Percentiles rank a stretch among this genome's conserved stretches.
phyloP scores from a whole-genome alignment of 1,140 invertebrate species.

The Scaptomyza montana region DNA sequence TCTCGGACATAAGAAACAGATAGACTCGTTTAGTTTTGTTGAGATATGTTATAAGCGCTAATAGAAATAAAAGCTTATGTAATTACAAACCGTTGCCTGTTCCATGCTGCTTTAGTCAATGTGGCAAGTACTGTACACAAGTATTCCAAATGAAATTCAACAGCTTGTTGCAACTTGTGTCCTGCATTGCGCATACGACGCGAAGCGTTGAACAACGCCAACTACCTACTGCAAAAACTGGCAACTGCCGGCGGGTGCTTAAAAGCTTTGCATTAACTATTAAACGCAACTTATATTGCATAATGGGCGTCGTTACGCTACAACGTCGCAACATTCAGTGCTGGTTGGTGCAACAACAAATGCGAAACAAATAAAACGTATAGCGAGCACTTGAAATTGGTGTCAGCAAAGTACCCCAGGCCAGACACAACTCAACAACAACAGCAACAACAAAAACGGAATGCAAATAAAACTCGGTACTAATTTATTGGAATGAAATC shows the following conservation, averaged over 20 bases:
- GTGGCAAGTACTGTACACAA: conserved; percentile 16
- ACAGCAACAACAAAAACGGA: conserved; percentile 16
- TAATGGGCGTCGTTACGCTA: conserved; percentile 55
- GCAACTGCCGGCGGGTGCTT: conserved; percentile 65
- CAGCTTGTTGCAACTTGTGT: conserved; percentile 35
- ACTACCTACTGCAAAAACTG: conserved; percentile 1
- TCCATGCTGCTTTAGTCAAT: conserved; percentile 29
- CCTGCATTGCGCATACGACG: conserved; percentile 56
- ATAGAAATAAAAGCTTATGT: conserved; percentile 80
- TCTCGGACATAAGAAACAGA: neutral
- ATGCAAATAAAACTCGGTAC: conserved; percentile 39
- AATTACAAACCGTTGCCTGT: conserved; percentile 60
- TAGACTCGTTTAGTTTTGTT: conserved; percentile 7
- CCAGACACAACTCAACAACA: neutral
- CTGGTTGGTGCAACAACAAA: conserved; percentile 32
- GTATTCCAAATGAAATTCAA: conserved; percentile 62
- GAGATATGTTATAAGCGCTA: conserved; percentile 71
- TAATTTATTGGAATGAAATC: conserved; percentile 43
- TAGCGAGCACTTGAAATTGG: conserved; percentile 53
- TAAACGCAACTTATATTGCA: conserved; percentile 78
- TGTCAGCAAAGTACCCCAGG: conserved; percentile 61
- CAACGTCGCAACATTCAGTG: conserved; percentile 7
- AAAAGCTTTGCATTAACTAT: conserved; percentile 80
- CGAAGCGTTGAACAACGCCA: conserved; percentile 24
- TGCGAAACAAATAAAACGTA: conserved; percentile 63